Base-by-base conservation (phyloP, 64 coral and sea anemone genomes). In the Stichodactyla helianthus region DNA sequence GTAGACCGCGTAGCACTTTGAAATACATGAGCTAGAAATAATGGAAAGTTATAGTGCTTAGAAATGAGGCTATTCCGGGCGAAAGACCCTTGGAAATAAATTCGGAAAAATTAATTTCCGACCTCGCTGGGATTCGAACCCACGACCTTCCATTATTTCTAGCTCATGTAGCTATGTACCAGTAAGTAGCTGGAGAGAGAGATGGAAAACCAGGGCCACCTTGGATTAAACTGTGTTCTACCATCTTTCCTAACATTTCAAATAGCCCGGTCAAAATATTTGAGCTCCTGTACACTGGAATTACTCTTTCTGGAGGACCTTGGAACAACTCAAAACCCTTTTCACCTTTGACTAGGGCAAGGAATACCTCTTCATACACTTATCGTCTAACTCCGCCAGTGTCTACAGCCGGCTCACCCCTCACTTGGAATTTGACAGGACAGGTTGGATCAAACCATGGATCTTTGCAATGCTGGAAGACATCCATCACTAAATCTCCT, bases 141-240 rank as follows among this genome's bases (percentile, higher is more conserved):
- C n/a, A n/a, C n/a, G n/a, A n/a, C n/a, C n/a, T n/a, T n/a, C n/a
- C n/a, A n/a, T n/a, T n/a, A n/a, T n/a, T n/a, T n/a, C n/a, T n/a
- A n/a, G n/a, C n/a, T n/a, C n/a, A n/a, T n/a, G n/a, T n/a, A n/a
- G n/a, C n/a, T n/a, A n/a, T n/a, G n/a, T n/a, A n/a, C n/a, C n/a
- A n/a, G n/a, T n/a, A n/a, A n/a, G n/a, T 51, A 5, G 44, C n/a
- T 88, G 88, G 89, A 31, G 84, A 17, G 6, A 94, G 64, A 6
- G 89, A 93, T 10, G 88, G 92, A 56, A 90, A 93, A 1, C 92
- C 92, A 83, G 88, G 79, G 53, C 88, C 92, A 86, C 84, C 53
- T 25, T 93, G 92, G 5, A 93, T 26, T 19, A 93, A 54, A 18
- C 92, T 93, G 54, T 89, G 81, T 22, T 64, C 35, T 28, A 90